A percentile compares a stretch with the other conserved stretches of the same genome.
These are phyloP conservation scores for Neria commutata DNA, from an alignment of 2,888 invertebrate genomes.

Conservation along the genomic window DNA sequence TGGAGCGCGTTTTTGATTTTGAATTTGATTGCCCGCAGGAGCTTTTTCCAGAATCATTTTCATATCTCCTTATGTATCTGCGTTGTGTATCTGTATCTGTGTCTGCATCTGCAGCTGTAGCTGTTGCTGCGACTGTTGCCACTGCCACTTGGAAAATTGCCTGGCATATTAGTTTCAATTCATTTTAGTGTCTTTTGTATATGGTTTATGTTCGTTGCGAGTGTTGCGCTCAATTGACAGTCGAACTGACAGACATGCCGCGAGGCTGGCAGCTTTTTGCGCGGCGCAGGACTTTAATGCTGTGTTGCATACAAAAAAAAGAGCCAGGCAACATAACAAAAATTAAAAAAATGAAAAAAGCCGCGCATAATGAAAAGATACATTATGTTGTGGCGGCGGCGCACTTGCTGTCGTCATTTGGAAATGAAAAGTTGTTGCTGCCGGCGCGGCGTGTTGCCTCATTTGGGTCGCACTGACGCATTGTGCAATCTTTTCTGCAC, in stretches of 20 bases:
- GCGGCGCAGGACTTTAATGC: too few relatives aligned
- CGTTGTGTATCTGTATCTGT: not conserved
- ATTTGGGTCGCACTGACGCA: not conserved
- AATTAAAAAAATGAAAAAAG: too few relatives aligned
- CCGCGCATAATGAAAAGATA: too few relatives aligned
- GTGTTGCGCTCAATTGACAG: slow-evolving; percentile 53
- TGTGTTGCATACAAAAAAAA: too few relatives aligned
- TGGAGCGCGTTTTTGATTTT: slow-evolving; percentile 24
- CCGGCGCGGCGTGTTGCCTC: not conserved
- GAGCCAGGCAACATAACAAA: too few relatives aligned
- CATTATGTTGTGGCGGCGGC: too few relatives aligned
- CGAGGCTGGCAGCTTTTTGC: slow-evolving; percentile 36
- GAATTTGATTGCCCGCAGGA: slow-evolving; percentile 18
- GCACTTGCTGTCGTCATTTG: slow-evolving; percentile 16
- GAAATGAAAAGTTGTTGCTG: slow-evolving; percentile 10
- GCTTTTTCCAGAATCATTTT: slow-evolving; percentile 42
- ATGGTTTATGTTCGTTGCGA: slow-evolving; percentile 39
- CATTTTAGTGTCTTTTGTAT: slow-evolving; percentile 48
- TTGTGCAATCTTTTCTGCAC: too few relatives aligned
- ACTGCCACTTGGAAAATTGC: slow-evolving; percentile 28
- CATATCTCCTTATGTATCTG: not conserved
- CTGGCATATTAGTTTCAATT: slow-evolving; percentile 55
- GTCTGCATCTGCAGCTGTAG: not conserved
- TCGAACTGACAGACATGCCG: slow-evolving; percentile 50
- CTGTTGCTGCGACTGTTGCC: slow-evolving; percentile 19